These are phyloP conservation scores for Sigmodon hispidus DNA, from an alignment of 2,113 vertebrate species.

Conservation along the genomic window DNA sequence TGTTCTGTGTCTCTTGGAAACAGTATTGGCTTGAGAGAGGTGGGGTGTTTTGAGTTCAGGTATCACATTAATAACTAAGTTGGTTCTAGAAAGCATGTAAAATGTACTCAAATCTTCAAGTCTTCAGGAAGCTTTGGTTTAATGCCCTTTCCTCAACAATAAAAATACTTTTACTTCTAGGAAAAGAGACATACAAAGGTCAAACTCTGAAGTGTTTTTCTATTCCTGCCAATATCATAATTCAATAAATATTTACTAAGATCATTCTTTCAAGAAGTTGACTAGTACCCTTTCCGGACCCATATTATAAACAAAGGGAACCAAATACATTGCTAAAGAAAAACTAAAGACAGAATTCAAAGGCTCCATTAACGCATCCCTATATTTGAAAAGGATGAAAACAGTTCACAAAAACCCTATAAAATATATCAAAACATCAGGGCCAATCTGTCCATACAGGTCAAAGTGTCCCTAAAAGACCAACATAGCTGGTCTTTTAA, in stretches of 20 bases:
- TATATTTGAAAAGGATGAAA: slow-evolving; percentile 29
- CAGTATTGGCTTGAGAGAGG: slow-evolving; percentile 20
- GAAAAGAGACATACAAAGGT: slow-evolving; percentile 43
- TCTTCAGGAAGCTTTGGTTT: slow-evolving; percentile 55
- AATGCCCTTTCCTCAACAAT: slow-evolving; percentile 45
- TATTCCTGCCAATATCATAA: slow-evolving; percentile 7
- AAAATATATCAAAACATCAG: slow-evolving; percentile 31
- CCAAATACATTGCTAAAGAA: slow-evolving; percentile 4
- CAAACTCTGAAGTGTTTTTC: slow-evolving; percentile 53
- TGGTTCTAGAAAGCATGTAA: neutral
- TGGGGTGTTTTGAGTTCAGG: slow-evolving; percentile 47
- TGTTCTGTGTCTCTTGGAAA: slow-evolving; percentile 27
- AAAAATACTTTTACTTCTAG: slow-evolving; percentile 57
- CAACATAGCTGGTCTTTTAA: slow-evolving; percentile 52
- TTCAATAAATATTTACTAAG: slow-evolving; percentile 49
- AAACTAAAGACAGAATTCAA: neutral
- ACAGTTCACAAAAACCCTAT: slow-evolving; percentile 5
- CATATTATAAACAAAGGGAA: neutral
- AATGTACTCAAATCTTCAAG: slow-evolving; percentile 44
- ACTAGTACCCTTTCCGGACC: neutral
- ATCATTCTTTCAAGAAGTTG: slow-evolving; percentile 43
- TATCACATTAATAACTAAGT: neutral
- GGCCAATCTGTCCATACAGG: neutral
- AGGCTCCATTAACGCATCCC: neutral
- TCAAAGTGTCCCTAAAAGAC: slow-evolving; percentile 24